Evolutionary conservation across 1,140 invertebrate genomes (phyloP).

Genomic region (Ephestia elutella): DNA sequence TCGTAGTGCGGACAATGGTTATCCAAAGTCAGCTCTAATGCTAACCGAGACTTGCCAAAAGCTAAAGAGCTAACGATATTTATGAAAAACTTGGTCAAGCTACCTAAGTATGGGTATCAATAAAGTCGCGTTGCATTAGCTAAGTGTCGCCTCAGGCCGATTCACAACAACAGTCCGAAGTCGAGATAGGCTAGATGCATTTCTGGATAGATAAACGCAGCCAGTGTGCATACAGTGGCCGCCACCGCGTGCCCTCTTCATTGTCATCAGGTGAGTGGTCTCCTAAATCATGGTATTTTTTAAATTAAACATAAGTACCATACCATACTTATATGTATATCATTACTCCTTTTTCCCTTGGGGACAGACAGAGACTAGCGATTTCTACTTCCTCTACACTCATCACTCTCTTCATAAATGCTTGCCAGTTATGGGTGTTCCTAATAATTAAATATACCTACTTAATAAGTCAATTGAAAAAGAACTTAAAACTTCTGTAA

Average conservation of each 20-base stretch:
- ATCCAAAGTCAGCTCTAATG: neutral
- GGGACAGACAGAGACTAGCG: too few relatives aligned
- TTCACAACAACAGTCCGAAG: neutral
- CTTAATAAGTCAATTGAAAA: too few relatives aligned
- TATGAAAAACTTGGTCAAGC: neutral
- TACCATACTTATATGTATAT: too few relatives aligned
- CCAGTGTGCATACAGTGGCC: constrained; percentile 79
- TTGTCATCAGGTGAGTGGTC: constrained; percentile 62
- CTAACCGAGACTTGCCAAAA: neutral
- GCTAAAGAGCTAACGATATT: neutral
- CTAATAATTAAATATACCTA: too few relatives aligned
- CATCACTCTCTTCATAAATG: too few relatives aligned
- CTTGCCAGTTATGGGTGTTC: too few relatives aligned
- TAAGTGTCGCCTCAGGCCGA: neutral
- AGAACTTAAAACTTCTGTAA: too few relatives aligned
- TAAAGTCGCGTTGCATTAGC: neutral
- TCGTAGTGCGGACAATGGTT: neutral
- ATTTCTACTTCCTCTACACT: too few relatives aligned
- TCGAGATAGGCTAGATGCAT: constrained; percentile 73
- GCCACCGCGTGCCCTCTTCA: constrained; percentile 75
- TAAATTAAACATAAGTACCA: too few relatives aligned
- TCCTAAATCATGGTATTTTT: constrained; percentile 2
- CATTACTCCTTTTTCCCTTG: too few relatives aligned
- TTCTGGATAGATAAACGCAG: constrained; percentile 84
- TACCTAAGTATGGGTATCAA: neutral